Conservation (phyloP, 2,797 vertebrate species). For the Onychomys torridus region DNA sequence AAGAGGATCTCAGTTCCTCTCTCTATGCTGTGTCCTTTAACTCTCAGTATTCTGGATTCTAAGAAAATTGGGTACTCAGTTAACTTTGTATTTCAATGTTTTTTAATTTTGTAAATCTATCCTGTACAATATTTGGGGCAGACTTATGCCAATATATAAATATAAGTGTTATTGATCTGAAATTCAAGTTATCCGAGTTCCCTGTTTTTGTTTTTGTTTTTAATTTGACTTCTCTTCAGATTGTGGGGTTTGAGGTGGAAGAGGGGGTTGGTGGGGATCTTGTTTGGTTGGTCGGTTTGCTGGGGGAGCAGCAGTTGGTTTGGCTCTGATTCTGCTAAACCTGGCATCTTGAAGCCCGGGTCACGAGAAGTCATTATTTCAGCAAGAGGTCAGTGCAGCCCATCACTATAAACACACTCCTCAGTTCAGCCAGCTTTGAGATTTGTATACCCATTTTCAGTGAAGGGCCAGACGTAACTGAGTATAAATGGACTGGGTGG, state of each 20-base stretch:
- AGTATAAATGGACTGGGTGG: neutral
- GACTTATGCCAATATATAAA: neutral
- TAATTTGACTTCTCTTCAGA: neutral
- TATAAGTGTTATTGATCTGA: neutral
- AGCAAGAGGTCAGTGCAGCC: neutral
- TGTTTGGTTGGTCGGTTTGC: neutral
- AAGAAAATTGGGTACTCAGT: neutral
- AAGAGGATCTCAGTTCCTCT: neutral
- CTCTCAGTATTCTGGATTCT: neutral
- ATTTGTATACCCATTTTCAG: neutral
- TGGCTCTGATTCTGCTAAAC: neutral
- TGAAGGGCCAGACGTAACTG: neutral
- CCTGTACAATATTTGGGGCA: neutral
- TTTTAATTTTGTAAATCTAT: neutral
- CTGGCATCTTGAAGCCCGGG: neutral
- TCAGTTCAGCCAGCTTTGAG: neutral
- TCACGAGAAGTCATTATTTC: neutral
- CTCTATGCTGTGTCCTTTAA: neutral
- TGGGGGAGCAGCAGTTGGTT: neutral
- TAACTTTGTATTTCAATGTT: slow-evolving; percentile 34
- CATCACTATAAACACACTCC: neutral
- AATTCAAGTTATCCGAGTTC: neutral
- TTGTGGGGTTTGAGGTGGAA: neutral
- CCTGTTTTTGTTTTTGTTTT: neutral
- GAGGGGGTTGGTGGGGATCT: neutral